A percentile compares a stretch with the other conserved stretches of the same genome.
Conservation (phyloP, 1,140 invertebrate species). For the Palaemon carinicauda region DNA sequence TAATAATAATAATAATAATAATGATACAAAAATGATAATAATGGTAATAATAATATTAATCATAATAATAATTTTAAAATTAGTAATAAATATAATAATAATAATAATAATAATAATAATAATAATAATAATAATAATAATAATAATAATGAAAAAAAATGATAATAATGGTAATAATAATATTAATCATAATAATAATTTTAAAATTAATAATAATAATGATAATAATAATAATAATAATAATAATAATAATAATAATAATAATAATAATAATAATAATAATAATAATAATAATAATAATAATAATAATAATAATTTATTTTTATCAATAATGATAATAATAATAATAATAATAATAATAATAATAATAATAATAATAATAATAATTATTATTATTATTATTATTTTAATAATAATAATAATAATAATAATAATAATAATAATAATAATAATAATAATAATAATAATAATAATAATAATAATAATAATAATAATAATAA, state of each 20-base stretch:
- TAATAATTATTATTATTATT: neutral
- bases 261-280: neutral
- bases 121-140: neutral
- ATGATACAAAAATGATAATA: no score
- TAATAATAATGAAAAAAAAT: neutral
- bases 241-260: neutral
- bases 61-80: neutral
- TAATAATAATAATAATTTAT: neutral
- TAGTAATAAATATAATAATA: neutral
- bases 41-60: neutral
- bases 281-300: neutral
- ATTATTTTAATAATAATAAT: neutral
- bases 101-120: neutral
- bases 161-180: neutral
- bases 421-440: no score
- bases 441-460: no score
- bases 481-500: no score
- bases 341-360: neutral
- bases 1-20: neutral
- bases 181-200: neutral
- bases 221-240: neutral
- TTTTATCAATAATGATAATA: neutral
- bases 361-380: neutral
- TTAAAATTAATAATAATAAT: neutral
- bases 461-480: no score